Percentiles rank a stretch among this genome's conserved stretches.
These are phyloP conservation scores for Anguilla pacifica DNA, from an alignment of 2,797 vertebrate genomes.

Conservation along the genomic window DNA sequence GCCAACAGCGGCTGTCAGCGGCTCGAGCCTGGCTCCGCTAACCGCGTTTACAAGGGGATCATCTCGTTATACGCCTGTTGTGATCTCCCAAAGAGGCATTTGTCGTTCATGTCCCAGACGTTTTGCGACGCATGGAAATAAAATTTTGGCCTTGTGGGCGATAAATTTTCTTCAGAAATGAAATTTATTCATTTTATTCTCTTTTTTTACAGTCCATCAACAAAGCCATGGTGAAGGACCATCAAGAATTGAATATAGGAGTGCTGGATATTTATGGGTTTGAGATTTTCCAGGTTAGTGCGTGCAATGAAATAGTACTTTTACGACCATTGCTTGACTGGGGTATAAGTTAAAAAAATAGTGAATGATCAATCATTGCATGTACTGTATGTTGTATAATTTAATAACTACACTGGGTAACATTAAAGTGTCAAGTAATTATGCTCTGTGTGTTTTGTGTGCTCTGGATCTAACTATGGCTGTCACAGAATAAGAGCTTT, in stretches of 20 bases:
- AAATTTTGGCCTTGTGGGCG: neutral
- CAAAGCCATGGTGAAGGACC: slow-evolving; percentile 95
- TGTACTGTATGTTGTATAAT: neutral
- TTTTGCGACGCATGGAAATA: neutral
- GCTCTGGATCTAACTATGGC: neutral
- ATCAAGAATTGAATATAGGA: slow-evolving; percentile 91
- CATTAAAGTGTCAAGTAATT: neutral
- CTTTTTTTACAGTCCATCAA: slow-evolving; percentile 88
- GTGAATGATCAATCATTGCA: neutral
- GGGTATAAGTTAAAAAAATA: neutral
- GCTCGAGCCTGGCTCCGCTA: neutral
- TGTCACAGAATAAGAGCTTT: slow-evolving; percentile 36
- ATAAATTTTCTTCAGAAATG: neutral
- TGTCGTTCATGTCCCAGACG: neutral
- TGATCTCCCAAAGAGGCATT: neutral
- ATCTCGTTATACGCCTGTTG: neutral
- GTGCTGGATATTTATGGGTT: slow-evolving; percentile 99
- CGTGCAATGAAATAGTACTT: neutral
- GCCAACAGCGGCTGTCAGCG: neutral
- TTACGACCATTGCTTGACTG: neutral
- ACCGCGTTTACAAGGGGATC: neutral
- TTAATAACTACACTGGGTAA: neutral
- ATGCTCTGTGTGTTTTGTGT: neutral
- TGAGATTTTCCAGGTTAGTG: slow-evolving; percentile 96
- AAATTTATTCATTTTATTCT: slow-evolving; percentile 1